Base-by-base conservation (phyloP, 2,113 vertebrate genomes). In the Oxyura jamaicensis region DNA sequence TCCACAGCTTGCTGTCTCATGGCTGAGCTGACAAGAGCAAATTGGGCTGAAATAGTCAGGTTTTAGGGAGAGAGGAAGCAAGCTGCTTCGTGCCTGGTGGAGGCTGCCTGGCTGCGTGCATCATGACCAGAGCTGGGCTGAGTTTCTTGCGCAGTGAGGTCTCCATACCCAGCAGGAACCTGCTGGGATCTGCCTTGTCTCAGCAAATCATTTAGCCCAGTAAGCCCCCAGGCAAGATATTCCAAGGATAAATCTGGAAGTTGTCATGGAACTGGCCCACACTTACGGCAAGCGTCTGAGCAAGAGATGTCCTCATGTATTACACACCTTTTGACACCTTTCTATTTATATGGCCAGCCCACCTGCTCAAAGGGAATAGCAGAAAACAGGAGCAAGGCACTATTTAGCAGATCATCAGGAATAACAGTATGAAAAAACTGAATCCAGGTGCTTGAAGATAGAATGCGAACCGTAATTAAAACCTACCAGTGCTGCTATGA, bases 381-480 rank as follows among this genome's bases (percentile, higher is more conserved):
- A 76, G 66, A 52, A 67, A 71, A 11, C 42, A 60, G 35, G 41
- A 86, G 33, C 25, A 26, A 91, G 58, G 52, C 39, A 19, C 69
- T 68, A 84, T 60, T 91, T 75, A 93, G 93, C 42, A 25, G 83
- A 86, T 88, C 89, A 52, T 76, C 80, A 86, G 88, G 89, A 95
- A 87, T 95, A 95, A 86, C 83, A 95, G 83, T 21, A 82, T 39
- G 93, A 55, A 79, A 63, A 95, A 95, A 89, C 72, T 3, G 35
- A 72, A 96, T 93, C 89, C 95, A 96, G 96, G 96, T 97, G 95
- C 90, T 94, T 56, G 79, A 96, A 90, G 88, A 95, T 56, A 63
- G 85, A 95, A 62, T 78, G 88, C 74, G 91, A 96, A 91, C 87
- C 72, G 9, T 97, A 97, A 97, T 97, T 96, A 96, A 96, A 96